Evolutionary conservation across 2,797 vertebrate genomes (phyloP).

Genomic region (Chaetophractus vellerosus): DNA sequence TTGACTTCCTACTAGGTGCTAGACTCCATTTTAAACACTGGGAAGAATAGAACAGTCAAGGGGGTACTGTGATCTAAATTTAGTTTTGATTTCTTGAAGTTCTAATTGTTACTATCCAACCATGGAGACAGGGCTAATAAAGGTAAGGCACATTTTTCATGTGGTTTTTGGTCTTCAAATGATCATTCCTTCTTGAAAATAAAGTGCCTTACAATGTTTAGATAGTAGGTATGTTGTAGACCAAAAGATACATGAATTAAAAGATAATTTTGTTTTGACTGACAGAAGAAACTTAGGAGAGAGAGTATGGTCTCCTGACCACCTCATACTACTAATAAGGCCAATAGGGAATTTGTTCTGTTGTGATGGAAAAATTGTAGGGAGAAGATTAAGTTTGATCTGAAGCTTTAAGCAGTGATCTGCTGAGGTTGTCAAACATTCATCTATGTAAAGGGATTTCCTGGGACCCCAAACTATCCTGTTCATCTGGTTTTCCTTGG

Average conservation of each 20-base stretch:
- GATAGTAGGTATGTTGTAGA: not conserved
- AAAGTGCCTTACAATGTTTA: not conserved
- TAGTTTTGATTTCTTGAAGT: not conserved
- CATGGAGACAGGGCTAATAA: not conserved
- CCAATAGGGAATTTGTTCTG: not conserved
- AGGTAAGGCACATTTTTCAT: not conserved
- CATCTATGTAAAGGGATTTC: not conserved
- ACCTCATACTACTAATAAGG: not conserved
- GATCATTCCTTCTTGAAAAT: not conserved
- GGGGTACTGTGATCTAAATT: not conserved
- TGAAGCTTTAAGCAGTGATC: not conserved
- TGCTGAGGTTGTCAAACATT: not conserved
- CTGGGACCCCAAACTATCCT: not conserved
- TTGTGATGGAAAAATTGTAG: not conserved
- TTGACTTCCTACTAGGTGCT: not conserved
- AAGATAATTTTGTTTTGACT: not conserved
- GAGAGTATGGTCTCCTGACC: not conserved
- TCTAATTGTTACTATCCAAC: not conserved
- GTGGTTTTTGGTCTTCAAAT: not conserved
- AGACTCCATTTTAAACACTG: not conserved
- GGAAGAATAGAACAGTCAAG: not conserved
- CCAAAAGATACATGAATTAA: not conserved
- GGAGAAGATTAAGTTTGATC: not conserved
- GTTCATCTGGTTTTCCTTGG: not conserved
- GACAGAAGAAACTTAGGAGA: not conserved